phyloP scores from a whole-genome alignment of 1,140 invertebrate genomes.

The Aleiodes sp. region DNA sequence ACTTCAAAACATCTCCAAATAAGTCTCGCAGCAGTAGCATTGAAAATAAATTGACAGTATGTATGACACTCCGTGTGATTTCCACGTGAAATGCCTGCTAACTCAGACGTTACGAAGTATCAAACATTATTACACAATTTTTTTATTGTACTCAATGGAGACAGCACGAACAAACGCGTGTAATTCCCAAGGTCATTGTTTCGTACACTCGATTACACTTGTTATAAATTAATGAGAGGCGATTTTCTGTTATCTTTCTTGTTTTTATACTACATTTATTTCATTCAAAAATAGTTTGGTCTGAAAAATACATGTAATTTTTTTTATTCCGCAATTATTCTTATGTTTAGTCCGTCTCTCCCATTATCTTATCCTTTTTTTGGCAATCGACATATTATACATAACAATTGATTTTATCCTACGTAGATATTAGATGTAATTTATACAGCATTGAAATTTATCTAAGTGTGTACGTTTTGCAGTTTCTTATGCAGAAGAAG shows the following conservation, averaged over 20 bases:
- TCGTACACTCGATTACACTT: not conserved
- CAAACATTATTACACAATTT: constrained; percentile 11
- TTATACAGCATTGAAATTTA: constrained; percentile 25
- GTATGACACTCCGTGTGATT: not conserved
- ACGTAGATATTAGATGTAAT: not conserved
- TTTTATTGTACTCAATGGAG: not conserved
- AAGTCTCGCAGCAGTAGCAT: not conserved
- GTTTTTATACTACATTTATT: constrained; percentile 58
- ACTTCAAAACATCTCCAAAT: not conserved
- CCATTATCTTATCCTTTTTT: constrained; percentile 48
- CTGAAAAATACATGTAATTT: constrained; percentile 60
- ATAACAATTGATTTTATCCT: constrained; percentile 19
- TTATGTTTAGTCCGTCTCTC: constrained; percentile 7
- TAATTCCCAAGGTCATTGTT: not conserved
- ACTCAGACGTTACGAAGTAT: not conserved
- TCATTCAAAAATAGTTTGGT: constrained; percentile 64
- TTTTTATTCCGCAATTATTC: constrained; percentile 28
- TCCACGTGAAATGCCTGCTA: not conserved
- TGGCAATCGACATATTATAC: constrained; percentile 52
- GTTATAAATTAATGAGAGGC: not conserved
- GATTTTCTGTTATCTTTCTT: constrained; percentile 37
- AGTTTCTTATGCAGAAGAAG: constrained; percentile 31
- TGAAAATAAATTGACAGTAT: not conserved
- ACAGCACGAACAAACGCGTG: no score
- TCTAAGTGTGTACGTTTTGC: constrained; percentile 16